A percentile compares a stretch with the other conserved stretches of the same genome.
Conservation (phyloP, 1,140 invertebrate species). For the Bombus ignitus region DNA sequence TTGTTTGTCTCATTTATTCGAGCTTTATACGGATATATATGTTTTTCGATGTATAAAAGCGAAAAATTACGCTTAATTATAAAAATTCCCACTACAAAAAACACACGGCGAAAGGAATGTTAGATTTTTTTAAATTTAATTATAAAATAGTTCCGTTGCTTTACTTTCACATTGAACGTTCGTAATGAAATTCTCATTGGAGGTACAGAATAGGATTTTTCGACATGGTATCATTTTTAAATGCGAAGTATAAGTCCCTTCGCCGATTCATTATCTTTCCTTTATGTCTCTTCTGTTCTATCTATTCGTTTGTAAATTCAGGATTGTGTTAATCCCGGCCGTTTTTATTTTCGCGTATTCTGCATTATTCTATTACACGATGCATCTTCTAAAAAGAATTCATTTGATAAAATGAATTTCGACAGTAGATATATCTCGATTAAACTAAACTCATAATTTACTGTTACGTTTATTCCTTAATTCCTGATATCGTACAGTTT, state of each 20-base stretch:
- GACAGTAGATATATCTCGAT: not conserved
- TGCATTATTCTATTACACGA: not conserved
- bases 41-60: rapidly evolving
- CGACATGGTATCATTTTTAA: not conserved
- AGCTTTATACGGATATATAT: not conserved
- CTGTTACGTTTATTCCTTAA: not conserved
- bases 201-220: not conserved
- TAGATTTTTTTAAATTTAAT: not conserved
- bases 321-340: not conserved
- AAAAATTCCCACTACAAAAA: not conserved
- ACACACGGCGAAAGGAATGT: no score
- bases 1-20: not conserved
- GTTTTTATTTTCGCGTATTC: no score
- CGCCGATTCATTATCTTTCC: not conserved
- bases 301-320: not conserved
- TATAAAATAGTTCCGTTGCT: not conserved
- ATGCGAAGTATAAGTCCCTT: not conserved
- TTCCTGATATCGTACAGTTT: not conserved
- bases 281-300: not conserved
- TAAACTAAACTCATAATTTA: not conserved
- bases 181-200: not conserved
- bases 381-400: not conserved
- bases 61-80: not conserved
- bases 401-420: not conserved
- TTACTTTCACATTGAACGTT: not conserved